Base-by-base conservation (phyloP, 1,140 invertebrate genomes). In the Nephila pilipes region DNA sequence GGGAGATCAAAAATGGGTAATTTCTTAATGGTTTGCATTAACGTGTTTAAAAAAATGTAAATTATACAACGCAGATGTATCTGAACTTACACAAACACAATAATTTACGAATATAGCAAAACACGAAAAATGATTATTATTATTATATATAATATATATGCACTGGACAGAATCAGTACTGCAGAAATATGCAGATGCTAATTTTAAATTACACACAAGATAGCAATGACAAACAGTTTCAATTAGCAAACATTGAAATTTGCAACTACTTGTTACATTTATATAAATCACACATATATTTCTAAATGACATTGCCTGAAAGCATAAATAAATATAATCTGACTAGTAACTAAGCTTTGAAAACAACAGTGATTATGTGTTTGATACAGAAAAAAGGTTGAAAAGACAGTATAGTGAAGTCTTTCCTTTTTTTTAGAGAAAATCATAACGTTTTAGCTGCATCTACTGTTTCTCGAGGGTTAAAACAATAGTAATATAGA, bases 111-210 rank as follows among this genome's bases (percentile, higher is more conserved):
- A 12, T 65, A 25, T 25, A n/a, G 46, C 6, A 10, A n/a, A 65
- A 65, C n/a, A 25, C 22, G 63, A 65, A 10, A 63, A 12, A 65
- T 8, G 20, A 22, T 22, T 60, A 8, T 65, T 25, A 29, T 65
- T 29, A 25, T 25, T 65, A 25, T 65, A n/a, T 14, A 25, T 18
- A 60, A 60, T 25, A n/a, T 14, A 65, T 65, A 65, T 65, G 12
- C 25, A 65, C n/a, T 65, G 63, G 63, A 65, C 63, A 65, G n/a
- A 65, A 65, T 65, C 63, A 65, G 25, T n/a, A 65, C 25, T 29
- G 8, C n/a, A 65, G 2, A 65, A 10, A 65, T 29, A 2, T n/a
- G 22, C 63, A 65, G 25, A 65, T 65, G n/a, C 25, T 12, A 65
- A 65, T 60, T 60, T 22, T 22, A 60, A 20, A 22, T 10, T 65